Evolutionary conservation across 2,797 vertebrate genomes (phyloP).

Genomic region (Miichthys miiuy): DNA sequence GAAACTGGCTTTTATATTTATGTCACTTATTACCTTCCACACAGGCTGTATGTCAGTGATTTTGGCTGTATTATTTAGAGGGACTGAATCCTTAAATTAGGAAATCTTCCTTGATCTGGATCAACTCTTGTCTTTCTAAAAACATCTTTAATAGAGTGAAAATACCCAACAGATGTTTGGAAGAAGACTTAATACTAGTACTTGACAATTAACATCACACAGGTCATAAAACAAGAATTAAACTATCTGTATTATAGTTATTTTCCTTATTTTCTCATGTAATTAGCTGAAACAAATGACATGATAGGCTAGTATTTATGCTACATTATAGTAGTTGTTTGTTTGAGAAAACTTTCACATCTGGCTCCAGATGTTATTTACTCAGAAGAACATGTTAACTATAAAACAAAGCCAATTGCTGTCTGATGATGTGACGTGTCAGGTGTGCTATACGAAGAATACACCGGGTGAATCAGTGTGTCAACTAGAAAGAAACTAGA

Average conservation of each 20-base stretch:
- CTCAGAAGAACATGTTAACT: background rate
- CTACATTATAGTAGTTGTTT: background rate
- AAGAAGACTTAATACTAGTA: background rate
- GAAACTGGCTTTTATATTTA: background rate
- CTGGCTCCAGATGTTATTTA: constrained; percentile 21
- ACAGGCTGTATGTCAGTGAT: background rate
- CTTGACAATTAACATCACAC: background rate
- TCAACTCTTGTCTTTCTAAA: background rate
- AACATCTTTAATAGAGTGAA: background rate
- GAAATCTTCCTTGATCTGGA: background rate
- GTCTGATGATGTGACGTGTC: background rate
- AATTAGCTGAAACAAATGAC: background rate
- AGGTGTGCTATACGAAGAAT: background rate
- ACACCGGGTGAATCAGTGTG: constrained; percentile 1
- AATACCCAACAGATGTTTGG: constrained; percentile 16
- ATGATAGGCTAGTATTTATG: background rate
- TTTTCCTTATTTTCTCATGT: background rate
- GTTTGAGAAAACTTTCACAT: constrained; percentile 11
- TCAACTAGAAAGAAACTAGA: background rate
- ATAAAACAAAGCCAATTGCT: constrained; percentile 11
- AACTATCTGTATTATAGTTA: background rate
- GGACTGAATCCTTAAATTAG: background rate
- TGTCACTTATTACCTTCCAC: background rate
- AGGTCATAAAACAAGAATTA: background rate
- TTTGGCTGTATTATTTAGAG: background rate